Base-by-base conservation (phyloP, 92 coral and sea anemone genomes). In the Epizoanthus stellaris region DNA sequence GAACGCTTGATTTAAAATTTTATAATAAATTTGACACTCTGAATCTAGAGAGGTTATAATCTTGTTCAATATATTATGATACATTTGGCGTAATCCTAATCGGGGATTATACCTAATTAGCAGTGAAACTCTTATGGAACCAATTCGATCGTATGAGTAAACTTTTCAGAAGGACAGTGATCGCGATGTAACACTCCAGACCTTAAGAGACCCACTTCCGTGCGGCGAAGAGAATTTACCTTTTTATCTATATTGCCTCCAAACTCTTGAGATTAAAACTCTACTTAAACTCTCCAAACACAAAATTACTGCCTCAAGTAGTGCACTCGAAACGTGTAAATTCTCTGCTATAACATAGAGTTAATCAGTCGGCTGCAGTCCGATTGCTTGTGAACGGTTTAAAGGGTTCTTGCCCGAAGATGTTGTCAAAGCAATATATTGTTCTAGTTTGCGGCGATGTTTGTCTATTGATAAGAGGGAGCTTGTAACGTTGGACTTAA, bases 91-190 rank as follows among this genome's bases (percentile, higher is more conserved):
- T 75, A 87, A 76, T 87, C 84, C 86, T 92, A 92, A 92, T 92
- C 95, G 81, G 75, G 91, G 98, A 94, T 94, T 94, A 94, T 85
- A 88, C 88, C 86, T 92, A 90, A 94, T 94, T 94, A 92, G 89
- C 86, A 75, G 59, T 85, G 94, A 85, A 91, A 90, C 90, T 86
- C 92, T 87, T 86, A 67, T 80, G 86, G 93, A 94, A 92, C 93
- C 94, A 85, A 86, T 81, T 84, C 90, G 91, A 85, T 92, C 88
- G 77, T 87, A 83, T 85, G 84, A 79, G 98, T 90, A 94, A 92
- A 94, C 95, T 11, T 90, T 76, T 86, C 60, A 85, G 85, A 92
- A 95, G 82, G 83, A 76, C 58, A 77, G 75, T 88, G 92, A 89
- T 91, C 89, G 93, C 87, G 88, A 47, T 82, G 77, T 77, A 92